These are phyloP conservation scores for Achatina immaculata DNA, from an alignment of 1,140 invertebrate genomes.

Conservation along the genomic window DNA sequence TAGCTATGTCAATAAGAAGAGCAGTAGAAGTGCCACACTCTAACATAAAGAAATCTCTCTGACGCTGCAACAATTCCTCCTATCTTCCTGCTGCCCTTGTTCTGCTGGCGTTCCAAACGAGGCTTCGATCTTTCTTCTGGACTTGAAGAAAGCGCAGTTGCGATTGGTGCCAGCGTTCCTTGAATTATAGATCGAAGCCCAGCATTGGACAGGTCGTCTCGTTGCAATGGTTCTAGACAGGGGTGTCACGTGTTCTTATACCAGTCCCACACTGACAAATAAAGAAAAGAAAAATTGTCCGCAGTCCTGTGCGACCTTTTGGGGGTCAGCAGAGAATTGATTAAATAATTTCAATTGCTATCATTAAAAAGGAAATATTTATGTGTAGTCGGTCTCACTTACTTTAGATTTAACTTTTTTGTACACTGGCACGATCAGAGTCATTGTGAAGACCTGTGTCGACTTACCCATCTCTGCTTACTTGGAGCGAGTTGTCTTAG, in stretches of 20 bases:
- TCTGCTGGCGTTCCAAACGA: not conserved
- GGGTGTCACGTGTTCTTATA: not conserved
- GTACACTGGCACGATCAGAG: too few relatives aligned
- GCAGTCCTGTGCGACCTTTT: not conserved
- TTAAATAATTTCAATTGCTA: not conserved
- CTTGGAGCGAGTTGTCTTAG: too few relatives aligned
- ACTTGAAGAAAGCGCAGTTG: not conserved
- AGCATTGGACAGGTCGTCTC: slow-evolving; percentile 11
- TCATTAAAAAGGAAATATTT: slow-evolving; percentile 1
- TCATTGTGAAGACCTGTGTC: too few relatives aligned
- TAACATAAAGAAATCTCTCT: too few relatives aligned
- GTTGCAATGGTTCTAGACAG: slow-evolving; percentile 2
- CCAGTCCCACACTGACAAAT: not conserved
- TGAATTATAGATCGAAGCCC: slow-evolving; percentile 26
- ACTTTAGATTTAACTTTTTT: too few relatives aligned
- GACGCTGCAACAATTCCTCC: not conserved
- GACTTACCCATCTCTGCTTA: too few relatives aligned
- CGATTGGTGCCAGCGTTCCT: slow-evolving; percentile 17
- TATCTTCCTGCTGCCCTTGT: not conserved
- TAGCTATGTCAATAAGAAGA: too few relatives aligned
- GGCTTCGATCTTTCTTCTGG: slow-evolving; percentile 15
- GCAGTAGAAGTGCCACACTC: too few relatives aligned
- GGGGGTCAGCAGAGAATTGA: not conserved
- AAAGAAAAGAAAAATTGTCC: not conserved
- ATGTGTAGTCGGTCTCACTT: slow-evolving; percentile 1